Evolutionary conservation across 2,113 vertebrate species (phyloP), one percentile per base, ranked within the genome.

Genomic region (Forbesichthys papilliferus): DNA sequence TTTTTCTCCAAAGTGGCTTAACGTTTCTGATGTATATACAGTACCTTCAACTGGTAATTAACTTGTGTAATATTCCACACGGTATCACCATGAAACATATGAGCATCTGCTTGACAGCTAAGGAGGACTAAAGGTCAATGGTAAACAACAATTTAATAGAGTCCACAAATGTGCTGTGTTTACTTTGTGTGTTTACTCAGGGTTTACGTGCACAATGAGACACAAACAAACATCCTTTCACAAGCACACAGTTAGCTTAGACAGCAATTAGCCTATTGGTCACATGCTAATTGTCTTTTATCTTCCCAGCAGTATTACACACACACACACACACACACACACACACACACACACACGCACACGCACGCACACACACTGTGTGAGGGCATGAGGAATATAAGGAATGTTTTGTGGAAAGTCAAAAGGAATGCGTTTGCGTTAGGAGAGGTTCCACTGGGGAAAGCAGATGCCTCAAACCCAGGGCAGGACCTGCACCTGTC

Each of bases 401-500:
- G 7, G 13, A 46, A 71, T 71, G 65, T 80, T 71, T 58, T 18
- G 60, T 13, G 59, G 61, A 0, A 4, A 49, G 71, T 18, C 67
- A 52, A 69, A 68, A 76, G 66, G 61, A 63, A 47, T 33, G 47
- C 20, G 48, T 58, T 66, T n/a, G 57, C 61, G 74, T 20, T 3
- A 54, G 61, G 71, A 71, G 72, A 64, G 74, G 16, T 14, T 51
- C 9, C 11, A 36, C 16, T 33, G 20, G 10, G 16, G 11, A 34
- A 11, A 11, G 11, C 27, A 14, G 65, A 75, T 73, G 20, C 68
- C 69, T 64, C 59, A 69, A 58, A 1, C 51, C 49, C 56, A 11
- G 70, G 59, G 66, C 83, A 85, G 76, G 79, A 71, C 59, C 58
- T 74, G 83, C 90, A 93, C 91, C 89, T 93, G 88, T 91, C 89